Conservation (phyloP, 2,113 vertebrate genomes). For the Piaya cayana region DNA sequence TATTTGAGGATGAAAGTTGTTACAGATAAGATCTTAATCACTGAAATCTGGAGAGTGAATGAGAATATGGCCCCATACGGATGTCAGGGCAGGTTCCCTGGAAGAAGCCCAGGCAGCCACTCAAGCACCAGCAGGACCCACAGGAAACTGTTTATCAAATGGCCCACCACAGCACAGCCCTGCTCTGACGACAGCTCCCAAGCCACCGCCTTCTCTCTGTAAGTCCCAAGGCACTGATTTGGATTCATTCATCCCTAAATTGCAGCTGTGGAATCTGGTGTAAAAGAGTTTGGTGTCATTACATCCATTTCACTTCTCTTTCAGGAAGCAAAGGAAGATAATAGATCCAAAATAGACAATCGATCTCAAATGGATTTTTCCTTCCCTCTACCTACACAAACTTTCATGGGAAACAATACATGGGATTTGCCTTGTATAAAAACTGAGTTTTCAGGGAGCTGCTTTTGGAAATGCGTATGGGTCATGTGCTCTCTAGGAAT, state of each 20-base stretch:
- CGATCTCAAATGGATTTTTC: background rate
- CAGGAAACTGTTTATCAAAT: background rate
- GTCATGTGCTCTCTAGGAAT: background rate
- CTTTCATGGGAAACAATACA: background rate
- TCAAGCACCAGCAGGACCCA: background rate
- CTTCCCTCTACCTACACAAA: background rate
- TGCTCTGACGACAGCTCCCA: background rate
- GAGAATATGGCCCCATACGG: constrained; percentile 10
- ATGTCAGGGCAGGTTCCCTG: background rate
- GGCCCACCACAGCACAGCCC: background rate
- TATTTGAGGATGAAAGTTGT: constrained; percentile 17
- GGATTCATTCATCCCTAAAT: background rate
- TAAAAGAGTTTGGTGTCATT: background rate
- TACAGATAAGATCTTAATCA: constrained; percentile 52
- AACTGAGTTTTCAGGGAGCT: background rate
- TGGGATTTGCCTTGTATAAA: background rate
- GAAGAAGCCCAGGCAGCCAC: background rate
- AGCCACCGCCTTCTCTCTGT: background rate
- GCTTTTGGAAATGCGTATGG: background rate
- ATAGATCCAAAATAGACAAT: background rate
- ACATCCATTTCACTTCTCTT: background rate
- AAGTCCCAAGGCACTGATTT: background rate
- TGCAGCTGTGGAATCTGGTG: background rate
- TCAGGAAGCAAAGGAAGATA: background rate
- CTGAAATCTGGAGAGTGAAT: background rate